These are phyloP conservation scores for Exocentrus adspersus DNA, from an alignment of 2,888 invertebrate species.

Conservation along the genomic window DNA sequence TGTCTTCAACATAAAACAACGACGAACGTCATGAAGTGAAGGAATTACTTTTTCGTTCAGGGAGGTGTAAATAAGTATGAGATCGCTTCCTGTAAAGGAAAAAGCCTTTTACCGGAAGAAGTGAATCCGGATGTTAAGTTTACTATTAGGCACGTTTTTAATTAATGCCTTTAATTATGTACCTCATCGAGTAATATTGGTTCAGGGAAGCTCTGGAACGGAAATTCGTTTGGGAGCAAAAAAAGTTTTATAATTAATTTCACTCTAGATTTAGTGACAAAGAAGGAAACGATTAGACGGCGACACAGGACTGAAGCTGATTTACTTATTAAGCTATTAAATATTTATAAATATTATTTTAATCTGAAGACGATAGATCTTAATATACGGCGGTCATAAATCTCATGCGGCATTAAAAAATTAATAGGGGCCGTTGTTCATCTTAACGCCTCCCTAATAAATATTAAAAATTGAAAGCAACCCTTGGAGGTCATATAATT, in stretches of 20 bases:
- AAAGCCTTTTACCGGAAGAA: slow-evolving; percentile 22
- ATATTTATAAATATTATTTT: no score
- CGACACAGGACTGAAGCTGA: no score
- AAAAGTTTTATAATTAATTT: not conserved
- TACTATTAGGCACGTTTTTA: slow-evolving; percentile 25
- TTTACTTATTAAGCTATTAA: no score
- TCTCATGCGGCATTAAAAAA: slow-evolving; percentile 17
- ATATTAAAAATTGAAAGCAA: slow-evolving; percentile 55
- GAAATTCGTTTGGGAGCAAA: not conserved
- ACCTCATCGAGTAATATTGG: slow-evolving; percentile 26
- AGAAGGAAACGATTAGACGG: no score
- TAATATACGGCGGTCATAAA: not conserved
- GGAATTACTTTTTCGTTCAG: slow-evolving; percentile 37
- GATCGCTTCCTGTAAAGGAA: slow-evolving; percentile 25
- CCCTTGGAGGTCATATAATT: slow-evolving; percentile 55
- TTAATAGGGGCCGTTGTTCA: slow-evolving; percentile 24
- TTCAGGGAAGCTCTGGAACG: not conserved
- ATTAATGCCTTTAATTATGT: slow-evolving; percentile 27
- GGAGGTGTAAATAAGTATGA: slow-evolving; percentile 40
- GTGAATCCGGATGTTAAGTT: slow-evolving; percentile 20
- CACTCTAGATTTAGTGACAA: not conserved
- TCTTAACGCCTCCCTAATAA: slow-evolving; percentile 40
- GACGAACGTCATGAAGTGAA: slow-evolving; percentile 24
- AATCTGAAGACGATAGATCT: no score
- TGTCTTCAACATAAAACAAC: slow-evolving; percentile 36